Conservation (phyloP, 2,888 invertebrate species). For the Leptura quadrifasciata region DNA sequence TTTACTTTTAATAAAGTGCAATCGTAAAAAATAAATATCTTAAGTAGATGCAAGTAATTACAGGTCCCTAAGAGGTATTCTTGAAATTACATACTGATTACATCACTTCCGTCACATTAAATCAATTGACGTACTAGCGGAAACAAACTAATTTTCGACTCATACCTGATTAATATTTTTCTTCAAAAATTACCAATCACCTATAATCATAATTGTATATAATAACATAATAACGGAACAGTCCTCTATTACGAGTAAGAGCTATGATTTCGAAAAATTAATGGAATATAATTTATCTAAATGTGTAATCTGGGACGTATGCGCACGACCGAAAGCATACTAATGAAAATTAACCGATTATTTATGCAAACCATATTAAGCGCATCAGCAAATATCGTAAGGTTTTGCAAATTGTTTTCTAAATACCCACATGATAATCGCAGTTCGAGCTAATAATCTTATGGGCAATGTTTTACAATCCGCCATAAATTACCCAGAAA, state of each 20-base stretch:
- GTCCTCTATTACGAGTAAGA: neutral
- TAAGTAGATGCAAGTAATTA: too few relatives aligned
- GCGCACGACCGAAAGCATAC: neutral
- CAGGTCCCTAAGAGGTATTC: too few relatives aligned
- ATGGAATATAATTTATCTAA: neutral
- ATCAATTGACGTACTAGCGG: neutral
- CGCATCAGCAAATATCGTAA: constrained; percentile 12
- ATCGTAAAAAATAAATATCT: too few relatives aligned
- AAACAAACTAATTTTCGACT: neutral
- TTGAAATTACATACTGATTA: too few relatives aligned
- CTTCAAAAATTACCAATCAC: neutral
- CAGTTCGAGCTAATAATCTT: constrained; percentile 15
- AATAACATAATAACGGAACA: neutral
- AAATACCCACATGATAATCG: constrained; percentile 14
- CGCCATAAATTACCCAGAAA: constrained; percentile 28
- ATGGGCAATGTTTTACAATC: constrained; percentile 13
- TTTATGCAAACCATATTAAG: constrained; percentile 27
- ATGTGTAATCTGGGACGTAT: neutral
- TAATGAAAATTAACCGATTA: constrained; percentile 24
- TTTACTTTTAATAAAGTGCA: too few relatives aligned
- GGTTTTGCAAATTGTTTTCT: constrained; percentile 30
- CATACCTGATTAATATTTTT: neutral
- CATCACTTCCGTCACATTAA: too few relatives aligned
- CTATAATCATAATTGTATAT: neutral
- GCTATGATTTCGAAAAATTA: constrained; percentile 8